Percentiles rank a stretch among this genome's conserved stretches.
These are phyloP conservation scores for Myxocyprinus asiaticus DNA, from an alignment of 2,113 vertebrate species.

Conservation along the genomic window DNA sequence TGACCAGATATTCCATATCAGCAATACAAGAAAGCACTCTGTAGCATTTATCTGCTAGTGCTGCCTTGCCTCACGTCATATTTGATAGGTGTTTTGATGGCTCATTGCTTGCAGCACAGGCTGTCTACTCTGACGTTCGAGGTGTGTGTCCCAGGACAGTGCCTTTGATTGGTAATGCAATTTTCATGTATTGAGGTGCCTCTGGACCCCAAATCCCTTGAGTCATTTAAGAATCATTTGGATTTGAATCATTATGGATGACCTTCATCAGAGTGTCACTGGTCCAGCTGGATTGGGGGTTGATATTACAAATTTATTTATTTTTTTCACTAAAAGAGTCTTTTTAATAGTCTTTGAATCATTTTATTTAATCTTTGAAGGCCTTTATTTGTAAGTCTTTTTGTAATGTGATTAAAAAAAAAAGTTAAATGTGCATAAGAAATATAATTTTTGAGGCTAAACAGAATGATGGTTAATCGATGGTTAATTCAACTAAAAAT, in stretches of 20 bases:
- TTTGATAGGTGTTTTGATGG: constrained; percentile 64
- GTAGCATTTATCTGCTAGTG: constrained; percentile 44
- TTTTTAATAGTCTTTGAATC: constrained; percentile 14
- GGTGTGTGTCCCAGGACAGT: constrained; percentile 45
- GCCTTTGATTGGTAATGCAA: constrained; percentile 54
- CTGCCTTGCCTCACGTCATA: constrained; percentile 59
- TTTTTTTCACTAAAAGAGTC: too few species aligned
- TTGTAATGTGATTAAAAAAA: too few species aligned
- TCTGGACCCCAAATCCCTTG: constrained; percentile 67
- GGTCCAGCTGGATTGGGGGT: constrained; percentile 36
- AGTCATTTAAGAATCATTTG: constrained; percentile 78
- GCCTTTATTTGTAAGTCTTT: too few species aligned
- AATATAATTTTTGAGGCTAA: too few species aligned
- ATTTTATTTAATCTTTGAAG: background rate
- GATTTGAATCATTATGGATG: constrained; percentile 76
- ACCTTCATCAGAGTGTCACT: constrained; percentile 70
- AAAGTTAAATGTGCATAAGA: too few species aligned
- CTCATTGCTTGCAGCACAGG: constrained; percentile 53
- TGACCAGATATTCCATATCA: constrained; percentile 68
- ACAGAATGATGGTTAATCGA: too few species aligned
- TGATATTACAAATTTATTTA: constrained; percentile 33
- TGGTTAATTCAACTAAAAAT: too few species aligned
- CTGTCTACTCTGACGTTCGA: constrained; percentile 39
- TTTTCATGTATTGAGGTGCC: constrained; percentile 72
- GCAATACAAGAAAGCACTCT: constrained; percentile 53